A percentile compares a stretch with the other conserved stretches of the same genome.
Conservation (phyloP, 2,888 invertebrate genomes). For the Acanthosepion lycidas region DNA sequence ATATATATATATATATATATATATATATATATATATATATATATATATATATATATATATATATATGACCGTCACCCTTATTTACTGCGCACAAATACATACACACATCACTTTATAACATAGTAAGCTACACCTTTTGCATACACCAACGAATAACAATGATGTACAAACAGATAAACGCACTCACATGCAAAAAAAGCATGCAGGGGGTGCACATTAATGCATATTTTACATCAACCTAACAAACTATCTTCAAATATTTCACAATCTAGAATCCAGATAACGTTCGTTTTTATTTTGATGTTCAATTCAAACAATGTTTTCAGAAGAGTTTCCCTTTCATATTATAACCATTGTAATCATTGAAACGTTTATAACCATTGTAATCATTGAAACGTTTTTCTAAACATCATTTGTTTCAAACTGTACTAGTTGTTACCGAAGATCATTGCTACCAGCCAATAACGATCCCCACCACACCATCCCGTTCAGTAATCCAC, state of each 20-base stretch:
- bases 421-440: background rate
- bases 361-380: background rate
- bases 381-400: background rate
- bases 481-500: background rate
- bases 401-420: background rate
- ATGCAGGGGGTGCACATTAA: background rate
- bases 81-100: background rate
- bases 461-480: background rate
- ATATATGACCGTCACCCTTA: background rate
- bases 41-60: too few species aligned
- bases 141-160: background rate
- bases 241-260: background rate
- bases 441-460: background rate
- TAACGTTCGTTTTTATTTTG: background rate
- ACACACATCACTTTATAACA: background rate
- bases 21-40: background rate
- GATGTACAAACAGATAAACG: too few species aligned
- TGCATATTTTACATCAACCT: background rate
- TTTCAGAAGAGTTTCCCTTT: background rate
- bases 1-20: too few species aligned
- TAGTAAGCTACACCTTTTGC: background rate
- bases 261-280: background rate
- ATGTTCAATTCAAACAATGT: background rate
- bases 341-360: background rate
- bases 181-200: too few species aligned